Base-by-base conservation (phyloP, 2,888 invertebrate species). In the Uropetala carovei region DNA sequence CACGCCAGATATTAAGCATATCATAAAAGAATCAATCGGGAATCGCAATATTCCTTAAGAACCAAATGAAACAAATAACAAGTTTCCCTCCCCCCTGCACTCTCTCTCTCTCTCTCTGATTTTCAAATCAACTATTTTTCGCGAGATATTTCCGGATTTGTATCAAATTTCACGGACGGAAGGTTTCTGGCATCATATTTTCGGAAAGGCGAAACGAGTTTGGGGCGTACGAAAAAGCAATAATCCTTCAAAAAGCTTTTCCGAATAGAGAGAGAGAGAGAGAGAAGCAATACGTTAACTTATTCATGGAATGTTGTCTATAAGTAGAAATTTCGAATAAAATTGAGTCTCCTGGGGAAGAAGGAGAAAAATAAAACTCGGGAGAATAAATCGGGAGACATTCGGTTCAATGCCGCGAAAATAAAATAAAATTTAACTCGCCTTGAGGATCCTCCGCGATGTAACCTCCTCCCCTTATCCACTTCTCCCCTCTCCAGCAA, bases 151-250 rank as follows among this genome's bases (percentile, higher is more conserved):
- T 59, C 59, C 27, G 64, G 89, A 89, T 89, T 89, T 64, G 60
- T 89, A 64, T 89, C 89, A 43, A 89, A 89, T 89, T 89, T 89
- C 89, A 60, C 86, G 86, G 86, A 22, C 30, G 86, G 57, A 56
- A 83, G 83, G 18, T 43, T 83, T 83, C 57, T 57, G 83, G 83
- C 83, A 83, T 83, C 83, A n/a, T 27, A 83, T 83, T 83, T 57
- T 16, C 30, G 89, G 13, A 83, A 83, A 83, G 83, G 16, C 83
- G 89, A 43, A 75, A 68, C 8, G 18, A 68, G 68, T 68, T 68
- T n/a, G 75, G 27, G 75, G 22, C n/a, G 27, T 75, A 22, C 22
- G 75, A 18, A 27, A 13, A 75, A 75, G 75, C 75, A 75, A 75
- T 75, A 75, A 75, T 22, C 75, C 22, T 18, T 43, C 43, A 43